phyloP scores from a whole-genome alignment of 2,888 invertebrate genomes.

The Cepaea hortensis region DNA sequence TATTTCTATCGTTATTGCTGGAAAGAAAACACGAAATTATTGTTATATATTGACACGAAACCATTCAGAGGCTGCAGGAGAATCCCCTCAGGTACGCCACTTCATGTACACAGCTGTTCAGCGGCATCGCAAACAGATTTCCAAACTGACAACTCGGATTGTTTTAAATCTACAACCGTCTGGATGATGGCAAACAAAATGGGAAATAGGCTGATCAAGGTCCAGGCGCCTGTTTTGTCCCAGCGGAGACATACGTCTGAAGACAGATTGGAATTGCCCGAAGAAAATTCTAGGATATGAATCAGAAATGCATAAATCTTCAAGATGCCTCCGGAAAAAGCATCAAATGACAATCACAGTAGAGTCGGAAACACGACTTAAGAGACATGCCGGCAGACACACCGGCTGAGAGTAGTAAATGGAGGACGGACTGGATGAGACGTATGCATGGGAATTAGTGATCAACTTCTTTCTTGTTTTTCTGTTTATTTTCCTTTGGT shows the following conservation, averaged over 20 bases:
- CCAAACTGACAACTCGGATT: neutral
- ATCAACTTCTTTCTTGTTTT: no score
- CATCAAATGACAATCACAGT: constrained; percentile 7
- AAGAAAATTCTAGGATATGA: constrained; percentile 4
- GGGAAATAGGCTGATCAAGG: neutral
- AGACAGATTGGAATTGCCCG: neutral
- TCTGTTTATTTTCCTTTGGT: no score
- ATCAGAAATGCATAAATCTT: constrained; percentile 16
- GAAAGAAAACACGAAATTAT: no score
- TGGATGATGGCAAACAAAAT: neutral
- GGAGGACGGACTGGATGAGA: no score
- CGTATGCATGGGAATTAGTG: no score
- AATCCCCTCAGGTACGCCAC: no score
- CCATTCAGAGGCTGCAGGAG: no score
- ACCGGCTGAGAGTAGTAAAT: neutral
- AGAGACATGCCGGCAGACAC: constrained; percentile 3
- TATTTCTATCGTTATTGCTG: no score
- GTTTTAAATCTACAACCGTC: constrained; percentile 1
- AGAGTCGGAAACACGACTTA: neutral
- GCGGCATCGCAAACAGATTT: no score
- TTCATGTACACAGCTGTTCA: no score
- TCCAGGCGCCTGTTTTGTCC: constrained; percentile 5
- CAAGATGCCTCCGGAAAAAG: neutral
- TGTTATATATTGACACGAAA: no score
- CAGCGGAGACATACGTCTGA: neutral